Conservation (phyloP, 2,113 vertebrate genomes). For the Lagopus leucura region DNA sequence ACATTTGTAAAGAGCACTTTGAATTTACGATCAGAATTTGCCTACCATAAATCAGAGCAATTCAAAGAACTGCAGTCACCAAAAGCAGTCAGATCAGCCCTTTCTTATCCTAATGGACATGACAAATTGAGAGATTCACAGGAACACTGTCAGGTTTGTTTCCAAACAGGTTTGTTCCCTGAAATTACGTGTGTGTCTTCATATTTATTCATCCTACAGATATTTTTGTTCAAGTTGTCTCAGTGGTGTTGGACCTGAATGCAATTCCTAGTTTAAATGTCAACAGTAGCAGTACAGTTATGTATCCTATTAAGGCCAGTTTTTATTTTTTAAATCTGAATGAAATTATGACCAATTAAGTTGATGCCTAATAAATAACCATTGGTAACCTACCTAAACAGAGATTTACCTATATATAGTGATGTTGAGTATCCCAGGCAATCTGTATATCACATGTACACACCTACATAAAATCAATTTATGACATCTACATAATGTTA, state of each 20-base stretch:
- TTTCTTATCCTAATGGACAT: constrained; percentile 3
- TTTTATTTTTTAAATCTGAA: neutral
- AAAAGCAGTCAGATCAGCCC: neutral
- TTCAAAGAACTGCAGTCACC: neutral
- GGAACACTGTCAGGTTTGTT: neutral
- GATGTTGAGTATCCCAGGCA: neutral
- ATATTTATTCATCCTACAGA: neutral
- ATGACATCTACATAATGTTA: neutral
- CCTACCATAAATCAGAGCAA: constrained; percentile 1
- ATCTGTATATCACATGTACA: neutral
- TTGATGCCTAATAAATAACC: neutral
- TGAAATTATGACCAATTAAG: neutral
- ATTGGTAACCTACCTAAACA: neutral
- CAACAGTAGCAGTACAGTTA: neutral
- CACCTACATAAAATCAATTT: neutral
- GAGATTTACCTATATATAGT: neutral
- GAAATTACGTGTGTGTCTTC: neutral
- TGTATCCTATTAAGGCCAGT: neutral
- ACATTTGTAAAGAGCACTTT: neutral
- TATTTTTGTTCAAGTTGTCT: neutral
- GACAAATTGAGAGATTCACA: neutral
- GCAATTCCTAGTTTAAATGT: neutral
- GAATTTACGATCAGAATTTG: neutral
- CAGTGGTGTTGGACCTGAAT: neutral
- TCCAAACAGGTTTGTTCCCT: neutral